Percentiles rank a stretch among this genome's conserved stretches.
Conservation (phyloP, 2,113 vertebrate genomes). For the Conger conger region DNA sequence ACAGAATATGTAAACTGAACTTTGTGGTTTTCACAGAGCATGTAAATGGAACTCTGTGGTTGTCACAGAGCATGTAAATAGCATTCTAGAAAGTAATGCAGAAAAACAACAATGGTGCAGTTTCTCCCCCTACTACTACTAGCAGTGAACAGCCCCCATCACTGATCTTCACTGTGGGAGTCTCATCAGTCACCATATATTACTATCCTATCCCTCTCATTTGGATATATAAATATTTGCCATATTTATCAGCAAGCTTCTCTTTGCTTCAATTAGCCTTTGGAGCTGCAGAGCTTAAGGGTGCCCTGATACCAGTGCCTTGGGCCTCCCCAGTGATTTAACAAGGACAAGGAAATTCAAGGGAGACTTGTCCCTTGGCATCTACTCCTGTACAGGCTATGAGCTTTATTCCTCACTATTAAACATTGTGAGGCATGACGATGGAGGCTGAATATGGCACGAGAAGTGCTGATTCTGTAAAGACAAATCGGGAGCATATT, state of each 20-base stretch:
- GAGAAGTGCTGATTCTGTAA: slow-evolving; percentile 25
- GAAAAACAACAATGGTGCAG: background rate
- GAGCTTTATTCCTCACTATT: slow-evolving; percentile 49
- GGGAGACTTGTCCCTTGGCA: slow-evolving; percentile 38
- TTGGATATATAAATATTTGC: slow-evolving; percentile 13
- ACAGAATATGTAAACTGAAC: too few species aligned
- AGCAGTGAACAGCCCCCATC: background rate
- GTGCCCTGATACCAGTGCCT: slow-evolving; percentile 12
- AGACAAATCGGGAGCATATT: background rate
- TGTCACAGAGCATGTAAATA: background rate
- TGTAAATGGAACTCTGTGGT: background rate
- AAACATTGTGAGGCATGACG: slow-evolving; percentile 34
- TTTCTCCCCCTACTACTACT: background rate
- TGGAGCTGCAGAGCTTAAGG: background rate
- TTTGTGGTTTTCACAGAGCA: too few species aligned
- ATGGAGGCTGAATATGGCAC: slow-evolving; percentile 1
- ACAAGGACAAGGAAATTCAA: slow-evolving; percentile 45
- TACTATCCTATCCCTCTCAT: background rate
- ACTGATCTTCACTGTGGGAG: background rate
- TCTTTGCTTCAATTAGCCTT: slow-evolving; percentile 6
- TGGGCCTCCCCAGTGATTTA: slow-evolving; percentile 19
- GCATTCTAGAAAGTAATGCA: background rate
- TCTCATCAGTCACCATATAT: background rate
- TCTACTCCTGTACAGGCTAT: slow-evolving; percentile 42
- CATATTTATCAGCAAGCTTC: slow-evolving; percentile 8